Base-by-base conservation (phyloP, 2,888 invertebrate species). In the Helleia helle region DNA sequence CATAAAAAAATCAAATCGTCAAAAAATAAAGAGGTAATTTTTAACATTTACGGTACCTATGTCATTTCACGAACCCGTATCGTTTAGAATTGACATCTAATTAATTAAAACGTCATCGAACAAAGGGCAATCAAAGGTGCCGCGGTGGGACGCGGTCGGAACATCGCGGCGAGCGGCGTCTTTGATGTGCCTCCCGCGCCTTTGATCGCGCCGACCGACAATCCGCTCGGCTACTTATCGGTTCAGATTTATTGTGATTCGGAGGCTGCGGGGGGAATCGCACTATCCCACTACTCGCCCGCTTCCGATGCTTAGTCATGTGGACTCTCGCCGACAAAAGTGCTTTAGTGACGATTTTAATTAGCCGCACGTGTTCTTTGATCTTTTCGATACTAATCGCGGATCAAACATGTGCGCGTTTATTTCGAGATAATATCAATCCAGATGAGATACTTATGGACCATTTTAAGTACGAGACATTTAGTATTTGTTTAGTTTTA, bases 201-300 rank as follows among this genome's bases (percentile, higher is more conserved):
- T 83, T 84, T 84, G 83, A 83, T 76, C 79, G 62, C 58, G 65
- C 79, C 76, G 75, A 71, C 80, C 83, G 79, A 74, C 83, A 71
- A 80, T 76, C 80, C 74, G 71, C 65, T 66, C 69, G 73, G 71
- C 81, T 81, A 81, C 83, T 84, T 84, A 84, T 84, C 83, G 81
- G 74, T 66, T 76, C 79, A 75, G 83, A 84, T 84, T 84, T 84
- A 84, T 83, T 80, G 81, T 83, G 80, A 77, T 77, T 79, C 65
- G 72, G 76, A 75, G 51, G 29, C 38, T 13, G 45, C 57, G 38
- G 18, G 24, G 24, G 27, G 42, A 42, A 43, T 47, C 41, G 42
- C 29, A 42, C 40, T 26, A 36, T 36, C 24, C 36, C 36, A 24
- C 59, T 55, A 55, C 65, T 60, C 59, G 55, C 53, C 53, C 50